Percentiles rank a stretch among this genome's conserved stretches.
phyloP scores from a whole-genome alignment of 2,797 vertebrate species.

The Chelon labrosus region DNA sequence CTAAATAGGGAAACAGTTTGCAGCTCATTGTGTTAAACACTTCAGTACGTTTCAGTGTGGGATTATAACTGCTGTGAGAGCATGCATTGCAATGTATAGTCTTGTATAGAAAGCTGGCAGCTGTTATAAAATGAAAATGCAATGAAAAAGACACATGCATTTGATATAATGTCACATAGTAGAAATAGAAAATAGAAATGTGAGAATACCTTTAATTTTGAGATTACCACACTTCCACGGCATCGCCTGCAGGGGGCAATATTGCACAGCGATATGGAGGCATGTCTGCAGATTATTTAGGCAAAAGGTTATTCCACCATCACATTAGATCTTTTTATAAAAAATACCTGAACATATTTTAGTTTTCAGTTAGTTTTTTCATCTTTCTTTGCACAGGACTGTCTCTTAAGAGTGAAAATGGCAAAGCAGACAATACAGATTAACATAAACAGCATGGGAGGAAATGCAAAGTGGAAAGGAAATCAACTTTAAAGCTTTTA shows the following conservation, averaged over 20 bases:
- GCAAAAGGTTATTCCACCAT: background rate
- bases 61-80: background rate
- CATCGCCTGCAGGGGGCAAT: constrained; percentile 64
- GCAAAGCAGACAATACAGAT: too few relatives aligned
- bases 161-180: too few relatives aligned
- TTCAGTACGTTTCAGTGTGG: background rate
- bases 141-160: too few relatives aligned
- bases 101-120: too few relatives aligned
- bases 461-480: too few relatives aligned
- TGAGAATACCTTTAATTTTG: too few relatives aligned
- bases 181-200: too few relatives aligned
- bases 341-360: background rate
- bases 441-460: too few relatives aligned
- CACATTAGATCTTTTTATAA: background rate
- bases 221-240: constrained; percentile 4
- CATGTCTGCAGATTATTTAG: too few relatives aligned
- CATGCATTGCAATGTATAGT: too few relatives aligned
- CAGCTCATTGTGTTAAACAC: background rate
- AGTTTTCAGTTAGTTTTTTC: background rate
- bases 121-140: too few relatives aligned
- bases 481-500: too few relatives aligned
- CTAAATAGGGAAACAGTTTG: background rate
- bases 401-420: background rate
- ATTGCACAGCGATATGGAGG: constrained; percentile 33
- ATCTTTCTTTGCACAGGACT: background rate